Evolutionary conservation across 2,888 invertebrate genomes (phyloP).

Genomic region (Lasioglossum morio): DNA sequence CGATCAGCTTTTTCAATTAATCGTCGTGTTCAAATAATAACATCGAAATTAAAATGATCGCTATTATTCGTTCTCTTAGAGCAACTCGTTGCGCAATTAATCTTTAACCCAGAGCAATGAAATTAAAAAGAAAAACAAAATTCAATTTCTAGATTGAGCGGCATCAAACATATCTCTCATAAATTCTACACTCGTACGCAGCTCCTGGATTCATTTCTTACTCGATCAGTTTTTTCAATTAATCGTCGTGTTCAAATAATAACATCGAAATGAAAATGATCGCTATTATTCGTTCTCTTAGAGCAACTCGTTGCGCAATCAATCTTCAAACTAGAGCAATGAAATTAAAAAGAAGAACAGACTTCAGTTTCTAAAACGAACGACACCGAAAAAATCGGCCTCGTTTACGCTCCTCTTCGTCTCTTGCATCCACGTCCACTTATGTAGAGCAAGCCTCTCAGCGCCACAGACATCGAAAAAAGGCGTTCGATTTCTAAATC

Average conservation of each 20-base stretch:
- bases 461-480: not conserved
- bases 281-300: too few relatives aligned
- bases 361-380: not conserved
- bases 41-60: too few relatives aligned
- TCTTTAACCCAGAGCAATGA: too few relatives aligned
- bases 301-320: not conserved
- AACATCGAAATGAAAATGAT: too few relatives aligned
- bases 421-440: not conserved
- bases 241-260: not conserved
- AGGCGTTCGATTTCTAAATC: constrained; percentile 3
- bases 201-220: not conserved
- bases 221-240: not conserved
- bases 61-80: too few relatives aligned
- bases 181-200: too few relatives aligned
- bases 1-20: too few relatives aligned
- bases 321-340: not conserved
- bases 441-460: not conserved
- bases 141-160: not conserved
- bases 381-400: not conserved
- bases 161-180: too few relatives aligned
- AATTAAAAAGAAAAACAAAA: not conserved
- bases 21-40: too few relatives aligned
- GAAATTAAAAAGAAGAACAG: not conserved
- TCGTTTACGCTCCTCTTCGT: not conserved
- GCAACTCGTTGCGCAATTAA: too few relatives aligned